A percentile compares a stretch with the other conserved stretches of the same genome.
These are phyloP conservation scores for Hydrozoanthus gracilis DNA, from an alignment of 92 coral and sea anemone species.

Conservation along the genomic window DNA sequence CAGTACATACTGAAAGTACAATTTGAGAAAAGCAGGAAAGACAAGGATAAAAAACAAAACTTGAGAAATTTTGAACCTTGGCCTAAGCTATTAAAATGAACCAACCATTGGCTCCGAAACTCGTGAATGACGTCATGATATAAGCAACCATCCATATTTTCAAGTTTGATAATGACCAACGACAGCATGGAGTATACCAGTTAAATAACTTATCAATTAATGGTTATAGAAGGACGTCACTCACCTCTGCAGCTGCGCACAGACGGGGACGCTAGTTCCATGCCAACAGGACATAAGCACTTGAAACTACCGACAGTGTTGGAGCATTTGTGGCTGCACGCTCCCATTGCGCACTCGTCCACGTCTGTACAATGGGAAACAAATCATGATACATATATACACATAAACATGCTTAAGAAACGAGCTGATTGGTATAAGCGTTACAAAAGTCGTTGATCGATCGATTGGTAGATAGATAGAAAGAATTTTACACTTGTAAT, in stretches of 20 bases:
- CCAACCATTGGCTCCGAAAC: no score
- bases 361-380: conserved; percentile 58
- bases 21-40: not conserved
- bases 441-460: not conserved
- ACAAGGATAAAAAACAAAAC: not conserved
- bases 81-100: no score
- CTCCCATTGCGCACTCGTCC: conserved; percentile 83
- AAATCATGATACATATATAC: not conserved
- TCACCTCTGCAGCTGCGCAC: conserved; percentile 88
- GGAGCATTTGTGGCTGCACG: conserved; percentile 91
- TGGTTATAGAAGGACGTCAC: not conserved
- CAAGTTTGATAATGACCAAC: no score
- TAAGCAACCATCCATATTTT: no score
- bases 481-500: no score
- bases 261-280: conserved; percentile 74
- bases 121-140: no score
- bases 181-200: no score
- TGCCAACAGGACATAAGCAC: conserved; percentile 92
- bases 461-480: no score
- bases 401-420: not conserved
- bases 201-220: no score
- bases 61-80: not conserved
- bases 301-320: conserved; percentile 78
- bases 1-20: no score
- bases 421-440: not conserved